Evolutionary conservation across 2,888 invertebrate species (phyloP), one percentile per base, ranked within the genome.

Genomic region (Thecocarcelia acutangulata): DNA sequence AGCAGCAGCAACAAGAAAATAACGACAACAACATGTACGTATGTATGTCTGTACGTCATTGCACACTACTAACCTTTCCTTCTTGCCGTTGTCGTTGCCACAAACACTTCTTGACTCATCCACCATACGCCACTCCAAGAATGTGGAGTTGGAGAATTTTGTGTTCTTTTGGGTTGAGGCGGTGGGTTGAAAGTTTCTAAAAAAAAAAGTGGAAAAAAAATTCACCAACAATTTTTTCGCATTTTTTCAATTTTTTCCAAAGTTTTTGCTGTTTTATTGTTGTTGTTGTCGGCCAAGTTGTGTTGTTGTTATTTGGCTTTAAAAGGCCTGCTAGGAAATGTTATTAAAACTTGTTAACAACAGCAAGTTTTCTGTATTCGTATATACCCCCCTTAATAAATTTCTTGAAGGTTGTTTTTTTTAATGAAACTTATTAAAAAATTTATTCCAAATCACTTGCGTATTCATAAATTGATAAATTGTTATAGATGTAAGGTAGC

Each of bases 221-320:
- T 77, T 74, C 58, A 73, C 59, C 64, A 77, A 82, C 78, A 78
- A 78, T 82, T 82, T 82, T 82, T 82, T 82, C 82, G 70, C 78
- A 82, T 78, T 82, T 82, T 82, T 78, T 70, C 11, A 63, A 70
- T 21, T 44, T 81, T 78, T 80, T 69, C 64, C 48, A 52, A 24
- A 42, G 54, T 17, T 76, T 12, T 76, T 81, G 33, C 64, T 59
- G 56, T 64, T n/a, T n/a, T n/a, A n/a, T n/a, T n/a, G n/a, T n/a
- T n/a, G n/a, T n/a, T n/a, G n/a, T n/a, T n/a, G n/a, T n/a, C n/a
- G n/a, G n/a, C n/a, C n/a, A n/a, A n/a, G n/a, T n/a, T n/a, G n/a
- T 33, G 37, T 59, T 75, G 15, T 66, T 79, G 63, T 6, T 15
- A 33, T 44, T 54, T 44, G 37, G 33, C 24, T 46, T 54, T 50